A percentile compares a stretch with the other conserved stretches of the same genome.
Conservation (phyloP, 2,888 invertebrate genomes). For the Melanostoma scalare region DNA sequence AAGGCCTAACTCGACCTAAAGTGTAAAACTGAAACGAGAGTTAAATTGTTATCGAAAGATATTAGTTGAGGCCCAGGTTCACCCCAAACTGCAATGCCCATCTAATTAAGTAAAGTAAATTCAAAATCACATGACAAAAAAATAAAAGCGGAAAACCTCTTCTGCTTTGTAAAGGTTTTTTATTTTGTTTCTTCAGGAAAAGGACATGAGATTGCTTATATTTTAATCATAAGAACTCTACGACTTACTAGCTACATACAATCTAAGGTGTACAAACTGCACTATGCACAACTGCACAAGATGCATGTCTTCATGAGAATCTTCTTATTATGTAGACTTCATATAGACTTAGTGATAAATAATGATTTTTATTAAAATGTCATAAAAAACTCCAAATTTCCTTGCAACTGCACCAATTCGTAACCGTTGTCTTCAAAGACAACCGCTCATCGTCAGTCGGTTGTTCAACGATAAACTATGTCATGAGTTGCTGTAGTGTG, state of each 20-base stretch:
- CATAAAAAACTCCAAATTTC: constrained; percentile 22
- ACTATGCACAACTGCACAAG: neutral
- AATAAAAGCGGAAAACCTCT: neutral
- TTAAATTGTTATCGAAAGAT: too few relatives aligned
- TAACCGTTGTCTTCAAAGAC: constrained; percentile 8
- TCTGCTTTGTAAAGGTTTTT: neutral
- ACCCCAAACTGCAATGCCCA: too few relatives aligned
- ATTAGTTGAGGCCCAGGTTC: too few relatives aligned
- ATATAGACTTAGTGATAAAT: constrained; percentile 38
- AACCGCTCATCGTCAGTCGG: constrained; percentile 42
- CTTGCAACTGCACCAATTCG: constrained; percentile 39
- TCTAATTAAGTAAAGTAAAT: neutral
- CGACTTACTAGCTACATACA: constrained; percentile 47
- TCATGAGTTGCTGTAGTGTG: constrained; percentile 64
- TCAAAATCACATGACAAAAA: neutral
- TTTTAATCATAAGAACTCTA: constrained; percentile 64
- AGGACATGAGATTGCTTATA: constrained; percentile 58
- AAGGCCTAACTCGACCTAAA: too few relatives aligned
- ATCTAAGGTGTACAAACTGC: constrained; percentile 30
- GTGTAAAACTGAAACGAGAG: too few relatives aligned
- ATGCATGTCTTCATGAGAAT: too few relatives aligned
- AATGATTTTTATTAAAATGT: constrained; percentile 38
- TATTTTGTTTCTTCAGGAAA: constrained; percentile 51
- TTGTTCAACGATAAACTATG: constrained; percentile 40
- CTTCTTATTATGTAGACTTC: neutral